Evolutionary conservation across 2,888 invertebrate species (phyloP), one percentile per base, ranked within the genome.

Genomic region (Cremastobaeus sp.): DNA sequence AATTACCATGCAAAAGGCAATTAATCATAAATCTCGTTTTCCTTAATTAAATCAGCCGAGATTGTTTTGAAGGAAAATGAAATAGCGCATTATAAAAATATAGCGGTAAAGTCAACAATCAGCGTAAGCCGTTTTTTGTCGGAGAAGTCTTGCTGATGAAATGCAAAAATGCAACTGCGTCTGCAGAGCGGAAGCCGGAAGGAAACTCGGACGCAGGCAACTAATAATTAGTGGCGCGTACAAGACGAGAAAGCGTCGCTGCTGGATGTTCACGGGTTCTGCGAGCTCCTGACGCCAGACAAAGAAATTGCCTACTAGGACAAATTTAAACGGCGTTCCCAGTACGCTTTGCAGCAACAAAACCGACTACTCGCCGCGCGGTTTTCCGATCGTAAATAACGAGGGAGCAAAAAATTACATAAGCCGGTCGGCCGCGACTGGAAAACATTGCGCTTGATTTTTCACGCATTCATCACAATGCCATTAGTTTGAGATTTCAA

Each of bases 111-210:
- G 39, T 60, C 37, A 47, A 45, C 47, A 60, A 59, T 60, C 30
- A 54, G 12, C 25, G 39, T 52, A 54, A 54, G 60, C 35, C 50
- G 11, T 35, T 59, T 54, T 64, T 70, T 64, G 34, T 43, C 4
- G 25, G 8, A 11, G 12, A 57, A 69, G 59, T 64, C 34, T 54
- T 59, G 69, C 59, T 59, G 74, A 74, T 59, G 69, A 74, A 68
- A 59, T 59, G 59, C 41, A 69, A 64, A 69, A 69, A 57, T 62
- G 14, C 14, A 62, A 62, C 55, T 35, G 17, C 47, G 30, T 17
- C 14, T 34, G 50, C 43, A 73, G 69, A 75, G 57, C 78, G 79
- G 77, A 79, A 82, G 79, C 78, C 80, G 82, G 82, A 83, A 82
- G 82, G 81, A 83, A 82, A 82, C 78, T 74, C 71, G 68, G 74